Evolutionary conservation across 1,140 invertebrate species (phyloP).

Genomic region (Coenobita brevimanus): DNA sequence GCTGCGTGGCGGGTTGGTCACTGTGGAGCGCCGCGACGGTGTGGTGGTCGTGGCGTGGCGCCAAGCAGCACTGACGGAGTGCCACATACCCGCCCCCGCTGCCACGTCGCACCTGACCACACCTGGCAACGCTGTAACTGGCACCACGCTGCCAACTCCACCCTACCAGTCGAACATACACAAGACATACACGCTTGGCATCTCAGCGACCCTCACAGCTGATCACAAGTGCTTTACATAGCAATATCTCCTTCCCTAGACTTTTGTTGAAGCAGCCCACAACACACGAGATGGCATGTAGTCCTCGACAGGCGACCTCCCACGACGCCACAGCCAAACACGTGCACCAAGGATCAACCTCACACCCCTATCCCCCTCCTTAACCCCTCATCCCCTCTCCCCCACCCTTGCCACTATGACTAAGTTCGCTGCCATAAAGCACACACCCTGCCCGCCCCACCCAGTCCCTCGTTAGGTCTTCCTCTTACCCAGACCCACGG

Average conservation of each 20-base stretch:
- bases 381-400: no score
- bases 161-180: neutral
- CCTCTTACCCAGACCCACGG: no score
- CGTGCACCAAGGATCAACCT: no score
- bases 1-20: constrained; percentile 31
- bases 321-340: no score
- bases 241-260: constrained; percentile 11
- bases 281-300: no score
- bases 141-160: constrained; percentile 43
- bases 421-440: no score
- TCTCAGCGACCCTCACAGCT: constrained; percentile 33
- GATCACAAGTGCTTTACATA: neutral
- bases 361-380: no score
- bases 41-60: constrained; percentile 47
- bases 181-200: constrained; percentile 8
- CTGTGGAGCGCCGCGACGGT: constrained; percentile 32
- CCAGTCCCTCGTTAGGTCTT: no score
- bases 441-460: no score
- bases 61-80: constrained; percentile 55
- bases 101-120: constrained; percentile 58
- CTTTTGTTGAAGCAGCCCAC: neutral
- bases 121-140: constrained; percentile 58
- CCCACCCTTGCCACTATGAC: no score
- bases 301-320: neutral
- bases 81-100: constrained; percentile 60